Base-by-base conservation (phyloP, 2,113 vertebrate genomes). In the Brienomyrus longianalis region DNA sequence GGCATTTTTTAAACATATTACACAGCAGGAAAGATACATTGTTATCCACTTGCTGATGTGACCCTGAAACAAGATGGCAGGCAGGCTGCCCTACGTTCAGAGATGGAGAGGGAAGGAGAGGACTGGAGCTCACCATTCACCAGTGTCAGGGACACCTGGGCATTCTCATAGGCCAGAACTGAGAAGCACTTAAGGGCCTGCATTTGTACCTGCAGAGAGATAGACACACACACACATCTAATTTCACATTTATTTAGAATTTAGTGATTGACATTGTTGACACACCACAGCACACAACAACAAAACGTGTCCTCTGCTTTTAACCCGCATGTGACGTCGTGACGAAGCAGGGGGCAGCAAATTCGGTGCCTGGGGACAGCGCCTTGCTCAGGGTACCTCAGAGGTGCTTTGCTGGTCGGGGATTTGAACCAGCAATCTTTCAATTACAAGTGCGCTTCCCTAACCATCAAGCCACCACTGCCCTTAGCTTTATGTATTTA, bases 121-220 rank as follows among this genome's bases (percentile, higher is more conserved):
- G 62, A 51, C 80, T 97, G 23, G 8, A 27, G 27, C 62, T 96
- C 93, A 99, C 98, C 98, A 94, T 98, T 99, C 93, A 99, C 97
- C 92, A 99, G 95, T 51, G 97, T 98, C 97, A 97, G 96, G 91
- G 98, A 99, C 94, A 99, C 98, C 95, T 98, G 98, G 91, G 97
- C 96, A 93, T 99, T 99, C 96, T 99, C 98, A 93, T 98, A 99
- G 89, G 98, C 98, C 94, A 99, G 94, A 92, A 99, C 98, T 70
- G 98, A 98, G 96, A 99, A 99, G 95, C 98, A 99, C 95, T 98
- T 99, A 95, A 99, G 92, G 19, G 98, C 97, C 94, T 99, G 98
- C 98, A 99, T 99, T 93, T 96, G 97, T 94, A 99, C 98, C 98
- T 99, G 95, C 7, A 77, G 83, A 83, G 0, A 48, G n/a, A 66